Evolutionary conservation across 2,888 invertebrate species (phyloP).

Genomic region (Mechanitis mazaeus): DNA sequence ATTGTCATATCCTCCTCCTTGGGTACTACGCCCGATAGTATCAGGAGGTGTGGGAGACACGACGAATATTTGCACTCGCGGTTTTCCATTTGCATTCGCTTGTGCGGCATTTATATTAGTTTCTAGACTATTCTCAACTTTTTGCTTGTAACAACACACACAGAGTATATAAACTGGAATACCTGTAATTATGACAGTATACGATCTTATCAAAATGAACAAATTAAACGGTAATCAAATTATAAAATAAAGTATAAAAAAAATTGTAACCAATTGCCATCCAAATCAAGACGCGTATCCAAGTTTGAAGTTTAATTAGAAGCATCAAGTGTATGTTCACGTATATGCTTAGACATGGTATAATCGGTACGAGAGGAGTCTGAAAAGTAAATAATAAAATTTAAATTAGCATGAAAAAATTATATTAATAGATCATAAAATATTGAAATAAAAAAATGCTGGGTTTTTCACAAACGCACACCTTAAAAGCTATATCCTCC

Average conservation of each 20-base stretch:
- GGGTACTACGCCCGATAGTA: slow-evolving; percentile 48
- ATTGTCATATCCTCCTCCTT: slow-evolving; percentile 35
- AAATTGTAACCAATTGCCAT: slow-evolving; percentile 81
- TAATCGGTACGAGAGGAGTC: slow-evolving; percentile 89
- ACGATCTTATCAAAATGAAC: background rate
- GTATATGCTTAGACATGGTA: slow-evolving; percentile 88
- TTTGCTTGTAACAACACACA: slow-evolving; percentile 50
- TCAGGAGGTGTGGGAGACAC: slow-evolving; percentile 63
- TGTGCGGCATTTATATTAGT: slow-evolving; percentile 41
- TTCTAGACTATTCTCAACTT: slow-evolving; percentile 34
- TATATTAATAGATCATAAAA: background rate
- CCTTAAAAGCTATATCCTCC: slow-evolving; percentile 52
- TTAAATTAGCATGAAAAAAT: slow-evolving; percentile 4
- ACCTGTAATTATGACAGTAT: slow-evolving; percentile 45
- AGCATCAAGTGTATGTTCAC: slow-evolving; percentile 91
- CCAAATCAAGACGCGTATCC: slow-evolving; percentile 91
- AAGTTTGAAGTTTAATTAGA: slow-evolving; percentile 84
- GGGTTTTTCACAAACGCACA: slow-evolving; percentile 25
- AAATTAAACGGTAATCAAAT: background rate
- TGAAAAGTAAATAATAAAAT: slow-evolving; percentile 48
- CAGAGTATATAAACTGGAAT: slow-evolving; percentile 60
- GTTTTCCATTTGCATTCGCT: slow-evolving; percentile 50
- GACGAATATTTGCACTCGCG: slow-evolving; percentile 60
- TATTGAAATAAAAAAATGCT: background rate
- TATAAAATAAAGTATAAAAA: background rate